phyloP scores from a whole-genome alignment of 2,888 invertebrate genomes.

The Drosophila kuntzei region DNA sequence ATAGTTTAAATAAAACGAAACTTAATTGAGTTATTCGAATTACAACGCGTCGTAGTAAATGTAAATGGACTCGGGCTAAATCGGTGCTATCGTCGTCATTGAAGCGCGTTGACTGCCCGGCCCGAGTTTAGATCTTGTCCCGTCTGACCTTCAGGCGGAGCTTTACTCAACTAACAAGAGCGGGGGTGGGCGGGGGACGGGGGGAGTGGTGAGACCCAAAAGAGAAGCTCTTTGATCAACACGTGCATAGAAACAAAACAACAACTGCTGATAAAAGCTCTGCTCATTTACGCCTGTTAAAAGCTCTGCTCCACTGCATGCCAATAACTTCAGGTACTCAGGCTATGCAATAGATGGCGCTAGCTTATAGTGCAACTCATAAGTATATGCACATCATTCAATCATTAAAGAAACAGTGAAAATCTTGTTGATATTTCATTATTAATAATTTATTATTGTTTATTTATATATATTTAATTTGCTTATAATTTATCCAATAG shows the following conservation, averaged over 20 bases:
- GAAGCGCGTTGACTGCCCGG: conserved; percentile 68
- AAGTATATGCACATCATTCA: background rate
- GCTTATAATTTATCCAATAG: conserved; percentile 58
- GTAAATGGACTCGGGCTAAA: conserved; percentile 40
- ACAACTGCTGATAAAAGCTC: conserved; percentile 28
- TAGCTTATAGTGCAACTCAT: background rate
- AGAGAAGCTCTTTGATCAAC: conserved; percentile 25
- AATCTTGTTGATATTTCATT: conserved; percentile 13
- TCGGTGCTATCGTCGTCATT: conserved; percentile 71
- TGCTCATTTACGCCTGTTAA: background rate
- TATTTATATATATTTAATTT: conserved; percentile 58
- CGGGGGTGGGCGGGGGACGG: background rate
- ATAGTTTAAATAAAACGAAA: conserved; percentile 32
- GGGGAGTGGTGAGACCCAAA: conserved; percentile 3
- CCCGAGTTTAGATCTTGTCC: conserved; percentile 53
- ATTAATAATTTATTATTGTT: conserved; percentile 73
- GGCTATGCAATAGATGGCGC: conserved; percentile 22
- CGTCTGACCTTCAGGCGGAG: conserved; percentile 71
- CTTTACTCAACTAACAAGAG: conserved; percentile 33
- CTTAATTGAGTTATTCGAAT: conserved; percentile 38
- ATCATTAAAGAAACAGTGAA: background rate
- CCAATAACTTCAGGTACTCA: background rate
- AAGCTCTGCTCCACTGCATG: conserved; percentile 14
- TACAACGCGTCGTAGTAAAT: conserved; percentile 59
- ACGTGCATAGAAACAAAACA: conserved; percentile 29